Evolutionary conservation across 2,888 invertebrate species (phyloP).

Genomic region (Branchipolynoe longqiensis): DNA sequence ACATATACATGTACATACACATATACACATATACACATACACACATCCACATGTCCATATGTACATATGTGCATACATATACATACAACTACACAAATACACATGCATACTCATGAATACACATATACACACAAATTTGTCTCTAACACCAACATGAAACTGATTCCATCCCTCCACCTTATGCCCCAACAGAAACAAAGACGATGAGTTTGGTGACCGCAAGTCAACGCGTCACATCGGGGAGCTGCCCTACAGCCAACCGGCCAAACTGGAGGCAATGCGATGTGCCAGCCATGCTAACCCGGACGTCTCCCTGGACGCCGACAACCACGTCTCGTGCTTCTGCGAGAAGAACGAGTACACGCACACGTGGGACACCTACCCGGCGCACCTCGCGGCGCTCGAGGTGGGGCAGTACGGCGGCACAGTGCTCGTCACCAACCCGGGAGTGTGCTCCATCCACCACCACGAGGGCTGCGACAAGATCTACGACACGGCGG

Average conservation of each 20-base stretch:
- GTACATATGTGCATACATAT: no score
- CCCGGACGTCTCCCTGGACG: conserved; percentile 47
- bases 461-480: conserved; percentile 47
- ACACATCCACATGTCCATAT: no score
- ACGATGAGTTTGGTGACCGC: conserved; percentile 51
- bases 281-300: conserved; percentile 25
- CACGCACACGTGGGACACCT: conserved; percentile 52
- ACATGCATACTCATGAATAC: no score
- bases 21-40: no score
- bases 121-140: no score
- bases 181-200: conserved; percentile 17
- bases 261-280: conserved; percentile 45
- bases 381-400: conserved; percentile 50
- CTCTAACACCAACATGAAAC: no score
- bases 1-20: no score
- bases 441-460: conserved; percentile 35
- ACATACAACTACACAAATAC: no score
- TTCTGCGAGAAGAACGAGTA: conserved; percentile 57
- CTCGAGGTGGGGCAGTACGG: conserved; percentile 45
- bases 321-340: conserved; percentile 42
- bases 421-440: conserved; percentile 49
- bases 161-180: neutral
- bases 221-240: conserved; percentile 41
- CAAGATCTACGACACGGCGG: conserved; percentile 36
- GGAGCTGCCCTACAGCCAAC: conserved; percentile 50